These are phyloP conservation scores for Eupelmus urozonus DNA, from an alignment of 2,888 invertebrate genomes.

Conservation along the genomic window DNA sequence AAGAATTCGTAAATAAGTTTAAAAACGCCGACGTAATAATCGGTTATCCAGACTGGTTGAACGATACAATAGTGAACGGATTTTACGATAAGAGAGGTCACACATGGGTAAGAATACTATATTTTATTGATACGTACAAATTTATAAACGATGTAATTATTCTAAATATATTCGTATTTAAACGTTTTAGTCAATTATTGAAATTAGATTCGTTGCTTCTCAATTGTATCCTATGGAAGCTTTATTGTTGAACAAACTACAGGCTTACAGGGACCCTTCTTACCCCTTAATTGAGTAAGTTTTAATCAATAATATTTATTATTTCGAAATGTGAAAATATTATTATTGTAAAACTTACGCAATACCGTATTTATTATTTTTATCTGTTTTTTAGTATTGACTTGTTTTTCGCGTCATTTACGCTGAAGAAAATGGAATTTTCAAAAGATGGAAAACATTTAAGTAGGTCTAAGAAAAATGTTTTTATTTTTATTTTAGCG, in stretches of 20 bases:
- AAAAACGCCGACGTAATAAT: not conserved
- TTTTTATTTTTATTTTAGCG: not conserved
- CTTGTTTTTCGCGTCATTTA: too few relatives aligned
- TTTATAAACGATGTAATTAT: too few relatives aligned
- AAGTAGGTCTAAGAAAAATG: not conserved
- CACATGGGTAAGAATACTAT: conserved; percentile 24
- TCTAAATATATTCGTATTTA: not conserved
- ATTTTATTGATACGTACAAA: not conserved
- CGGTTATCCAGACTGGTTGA: conserved; percentile 54
- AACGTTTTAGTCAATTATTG: conserved; percentile 40
- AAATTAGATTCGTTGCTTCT: too few relatives aligned
- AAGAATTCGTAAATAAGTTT: conserved; percentile 29
- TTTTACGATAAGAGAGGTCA: not conserved
- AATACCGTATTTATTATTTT: too few relatives aligned
- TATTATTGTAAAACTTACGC: too few relatives aligned
- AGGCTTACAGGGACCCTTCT: too few relatives aligned
- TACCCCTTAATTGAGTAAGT: too few relatives aligned
- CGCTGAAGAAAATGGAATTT: conserved; percentile 8
- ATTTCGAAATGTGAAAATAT: too few relatives aligned
- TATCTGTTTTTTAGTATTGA: too few relatives aligned
- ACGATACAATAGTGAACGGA: not conserved
- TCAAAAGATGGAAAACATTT: conserved; percentile 42
- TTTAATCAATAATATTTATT: too few relatives aligned
- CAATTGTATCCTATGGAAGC: conserved; percentile 4
- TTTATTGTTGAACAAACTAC: conserved; percentile 33